Base-by-base conservation (phyloP, 2,888 invertebrate genomes). In the Synanthedon myopaeformis region DNA sequence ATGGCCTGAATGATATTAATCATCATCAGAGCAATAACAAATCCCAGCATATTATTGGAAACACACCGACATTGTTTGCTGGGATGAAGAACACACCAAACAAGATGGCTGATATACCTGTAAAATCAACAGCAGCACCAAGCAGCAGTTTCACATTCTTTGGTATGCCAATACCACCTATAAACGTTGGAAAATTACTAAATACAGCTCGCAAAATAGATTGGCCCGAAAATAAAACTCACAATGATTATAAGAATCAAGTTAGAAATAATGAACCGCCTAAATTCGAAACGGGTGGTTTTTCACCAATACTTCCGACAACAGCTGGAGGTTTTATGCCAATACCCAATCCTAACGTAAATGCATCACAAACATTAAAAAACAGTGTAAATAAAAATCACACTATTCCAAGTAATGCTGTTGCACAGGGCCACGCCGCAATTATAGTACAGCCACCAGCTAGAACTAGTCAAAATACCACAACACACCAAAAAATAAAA, bases 61-160 rank as follows among this genome's bases (percentile, higher is more conserved):
- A 90, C 61, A 87, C 91, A 0, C 91, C 92, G 0, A 92, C 90
- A 19, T 60, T 79, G 55, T 79, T 79, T 56, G 74, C 76, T 11
- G 71, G 70, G 52, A 79, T 76, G 59, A 81, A 79, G 59, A 84
- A 81, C 56, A 64, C 62, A 23, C 72, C 72, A 6, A 65, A 67
- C 14, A 77, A 83, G 52, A 82, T 82, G 59, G 80, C 66, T 51
- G 54, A 74, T 14, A 72, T 19, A 49, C 49, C 49, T 17, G 23
- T 49, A 19, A 14, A 82, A 54, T 67, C 76, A 53, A 73, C 78
- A 42, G 86, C 84, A 41, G 86, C 90, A 0, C 90, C 91, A 0
- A 72, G 64, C 2, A 90, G 91, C 57, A 91, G 92, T 1, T 94
- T 95, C 61, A 94, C 95, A 12, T 94, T 96, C 69, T 96, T 96